Percentiles rank a stretch among this genome's conserved stretches.
Conservation (phyloP, 2,113 vertebrate genomes). For the Dasyornis broadbenti region DNA sequence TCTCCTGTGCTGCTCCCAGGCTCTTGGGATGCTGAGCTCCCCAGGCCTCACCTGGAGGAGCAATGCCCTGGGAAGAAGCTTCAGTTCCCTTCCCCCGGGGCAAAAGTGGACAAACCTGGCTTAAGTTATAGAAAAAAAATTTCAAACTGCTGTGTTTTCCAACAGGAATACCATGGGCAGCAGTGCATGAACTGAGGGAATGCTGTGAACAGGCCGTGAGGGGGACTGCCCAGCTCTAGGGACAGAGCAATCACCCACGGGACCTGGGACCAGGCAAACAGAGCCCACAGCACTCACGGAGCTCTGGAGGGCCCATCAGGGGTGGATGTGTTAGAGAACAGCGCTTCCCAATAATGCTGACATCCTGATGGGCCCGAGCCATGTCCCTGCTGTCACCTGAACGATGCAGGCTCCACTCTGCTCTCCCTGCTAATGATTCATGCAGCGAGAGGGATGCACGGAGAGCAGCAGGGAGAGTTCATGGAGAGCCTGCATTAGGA, state of each 20-base stretch:
- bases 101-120: no score
- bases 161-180: background rate
- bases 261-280: background rate
- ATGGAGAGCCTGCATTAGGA: background rate
- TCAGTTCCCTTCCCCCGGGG: no score
- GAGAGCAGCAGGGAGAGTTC: background rate
- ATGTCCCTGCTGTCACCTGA: background rate
- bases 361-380: background rate
- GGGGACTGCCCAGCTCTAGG: no score
- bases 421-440: background rate
- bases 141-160: no score
- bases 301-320: background rate
- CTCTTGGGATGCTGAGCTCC: no score
- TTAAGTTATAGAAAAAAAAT: no score
- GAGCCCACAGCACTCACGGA: background rate
- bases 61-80: no score
- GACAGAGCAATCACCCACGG: background rate
- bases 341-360: background rate
- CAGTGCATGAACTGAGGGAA: background rate
- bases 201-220: fast-evolving
- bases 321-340: background rate
- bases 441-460: background rate
- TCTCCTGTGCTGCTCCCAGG: no score
- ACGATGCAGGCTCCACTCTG: background rate
- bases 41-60: no score